Conservation (phyloP, 2,113 vertebrate species). For the Chaetops frenatus region DNA sequence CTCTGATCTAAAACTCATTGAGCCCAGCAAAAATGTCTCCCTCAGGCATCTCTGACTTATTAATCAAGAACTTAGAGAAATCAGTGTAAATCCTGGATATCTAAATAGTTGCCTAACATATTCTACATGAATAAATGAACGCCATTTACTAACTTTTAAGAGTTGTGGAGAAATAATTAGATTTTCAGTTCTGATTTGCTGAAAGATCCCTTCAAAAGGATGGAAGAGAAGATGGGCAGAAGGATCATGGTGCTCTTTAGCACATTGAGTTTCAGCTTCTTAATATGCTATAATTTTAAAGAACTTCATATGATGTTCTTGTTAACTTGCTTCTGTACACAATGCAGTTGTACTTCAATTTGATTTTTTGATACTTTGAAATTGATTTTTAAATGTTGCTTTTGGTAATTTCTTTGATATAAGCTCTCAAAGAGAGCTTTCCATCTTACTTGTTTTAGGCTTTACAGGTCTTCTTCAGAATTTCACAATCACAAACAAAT, state of each 20-base stretch:
- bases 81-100: neutral
- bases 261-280: neutral
- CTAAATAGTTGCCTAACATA: neutral
- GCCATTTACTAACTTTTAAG: neutral
- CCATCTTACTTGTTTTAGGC: neutral
- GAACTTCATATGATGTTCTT: neutral
- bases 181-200: neutral
- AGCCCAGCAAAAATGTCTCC: neutral
- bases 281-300: neutral
- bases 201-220: neutral
- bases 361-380: neutral
- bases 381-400: neutral
- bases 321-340: neutral
- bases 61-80: neutral
- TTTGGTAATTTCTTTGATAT: neutral
- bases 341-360: neutral
- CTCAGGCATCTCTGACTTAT: neutral
- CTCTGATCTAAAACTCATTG: neutral
- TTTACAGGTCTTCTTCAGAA: neutral
- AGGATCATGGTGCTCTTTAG: neutral
- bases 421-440: neutral
- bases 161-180: neutral
- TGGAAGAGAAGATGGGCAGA: neutral
- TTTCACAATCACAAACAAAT: neutral
- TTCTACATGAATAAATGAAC: neutral